Percentiles rank a stretch among this genome's conserved stretches.
These are phyloP conservation scores for Actias luna DNA, from an alignment of 2,888 invertebrate genomes.

Conservation along the genomic window DNA sequence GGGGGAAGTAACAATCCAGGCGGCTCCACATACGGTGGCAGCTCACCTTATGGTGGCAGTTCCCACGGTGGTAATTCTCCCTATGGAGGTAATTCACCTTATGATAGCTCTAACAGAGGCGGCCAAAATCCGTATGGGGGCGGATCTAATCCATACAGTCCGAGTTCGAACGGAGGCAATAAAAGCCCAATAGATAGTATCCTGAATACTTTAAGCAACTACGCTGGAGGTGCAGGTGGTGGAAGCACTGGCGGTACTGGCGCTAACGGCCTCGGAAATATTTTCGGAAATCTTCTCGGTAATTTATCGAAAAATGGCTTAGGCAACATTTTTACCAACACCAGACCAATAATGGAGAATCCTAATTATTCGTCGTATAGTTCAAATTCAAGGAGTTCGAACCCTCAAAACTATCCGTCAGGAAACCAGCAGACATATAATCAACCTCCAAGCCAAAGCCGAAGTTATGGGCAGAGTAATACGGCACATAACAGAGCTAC, in stretches of 20 bases:
- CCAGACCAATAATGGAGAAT: conserved; percentile 72
- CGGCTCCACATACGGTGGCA: conserved; percentile 28
- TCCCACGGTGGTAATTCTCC: conserved; percentile 42
- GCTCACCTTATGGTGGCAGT: conserved; percentile 29
- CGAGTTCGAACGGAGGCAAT: conserved; percentile 24
- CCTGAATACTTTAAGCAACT: conserved; percentile 54
- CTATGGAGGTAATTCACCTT: conserved; percentile 36
- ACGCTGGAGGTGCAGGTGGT: conserved; percentile 46
- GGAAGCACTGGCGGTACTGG: conserved; percentile 36
- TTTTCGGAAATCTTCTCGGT: conserved; percentile 66
- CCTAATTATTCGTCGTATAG: conserved; percentile 67
- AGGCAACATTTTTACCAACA: conserved; percentile 57
- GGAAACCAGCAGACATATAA: conserved; percentile 57
- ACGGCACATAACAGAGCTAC: conserved; percentile 52
- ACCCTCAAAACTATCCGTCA: conserved; percentile 66
- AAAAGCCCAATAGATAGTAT: conserved; percentile 51
- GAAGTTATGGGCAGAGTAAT: conserved; percentile 60
- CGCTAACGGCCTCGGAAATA: conserved; percentile 53
- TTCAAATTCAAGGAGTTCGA: conserved; percentile 66
- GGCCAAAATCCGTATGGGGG: conserved; percentile 37
- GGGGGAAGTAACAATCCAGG: conserved; percentile 19
- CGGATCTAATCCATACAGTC: conserved; percentile 30
- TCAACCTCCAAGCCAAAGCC: conserved; percentile 59
- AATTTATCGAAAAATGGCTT: conserved; percentile 63
- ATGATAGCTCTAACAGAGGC: conserved; percentile 44